These are phyloP conservation scores for Epirrita christyi DNA, from an alignment of 2,888 invertebrate genomes.

Conservation along the genomic window DNA sequence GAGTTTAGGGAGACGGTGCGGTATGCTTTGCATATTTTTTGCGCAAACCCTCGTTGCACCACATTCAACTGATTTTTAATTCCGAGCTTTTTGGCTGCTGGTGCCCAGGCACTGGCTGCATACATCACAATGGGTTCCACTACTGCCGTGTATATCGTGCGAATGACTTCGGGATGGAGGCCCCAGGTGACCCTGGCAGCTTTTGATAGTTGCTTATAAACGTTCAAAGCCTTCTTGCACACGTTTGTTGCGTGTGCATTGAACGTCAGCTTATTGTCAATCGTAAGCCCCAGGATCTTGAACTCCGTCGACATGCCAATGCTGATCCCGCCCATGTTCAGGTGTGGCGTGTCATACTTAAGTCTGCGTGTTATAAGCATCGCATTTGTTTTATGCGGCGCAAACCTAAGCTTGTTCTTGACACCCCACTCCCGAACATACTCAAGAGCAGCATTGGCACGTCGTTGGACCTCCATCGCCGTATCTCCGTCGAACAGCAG, in stretches of 20 bases:
- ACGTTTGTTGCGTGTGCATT: conserved; percentile 8
- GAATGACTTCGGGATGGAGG: conserved; percentile 2
- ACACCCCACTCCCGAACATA: not conserved
- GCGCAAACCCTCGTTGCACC: conserved; percentile 7
- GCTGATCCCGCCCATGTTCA: not conserved
- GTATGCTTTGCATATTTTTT: not conserved
- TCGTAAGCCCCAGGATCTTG: conserved; percentile 8
- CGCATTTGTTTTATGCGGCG: not conserved
- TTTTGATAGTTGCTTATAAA: conserved; percentile 1
- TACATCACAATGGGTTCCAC: conserved; percentile 11
- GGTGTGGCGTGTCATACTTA: not conserved
- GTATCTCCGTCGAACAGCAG: too few relatives aligned
- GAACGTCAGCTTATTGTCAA: conserved; percentile 21
- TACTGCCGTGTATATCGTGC: not conserved
- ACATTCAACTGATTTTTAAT: conserved; percentile 1
- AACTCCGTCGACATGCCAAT: conserved; percentile 7
- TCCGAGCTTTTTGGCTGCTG: not conserved
- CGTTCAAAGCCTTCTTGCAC: conserved; percentile 8
- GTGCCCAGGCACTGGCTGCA: conserved; percentile 7
- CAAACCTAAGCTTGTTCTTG: conserved; percentile 12
- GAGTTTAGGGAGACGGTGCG: conserved; percentile 5
- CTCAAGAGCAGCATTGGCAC: conserved; percentile 27
- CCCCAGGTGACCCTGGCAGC: conserved; percentile 1
- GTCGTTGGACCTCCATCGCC: not conserved
- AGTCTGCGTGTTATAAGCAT: too few relatives aligned